Conservation (phyloP, 2,888 invertebrate genomes). For the Argyresthia albistria region DNA sequence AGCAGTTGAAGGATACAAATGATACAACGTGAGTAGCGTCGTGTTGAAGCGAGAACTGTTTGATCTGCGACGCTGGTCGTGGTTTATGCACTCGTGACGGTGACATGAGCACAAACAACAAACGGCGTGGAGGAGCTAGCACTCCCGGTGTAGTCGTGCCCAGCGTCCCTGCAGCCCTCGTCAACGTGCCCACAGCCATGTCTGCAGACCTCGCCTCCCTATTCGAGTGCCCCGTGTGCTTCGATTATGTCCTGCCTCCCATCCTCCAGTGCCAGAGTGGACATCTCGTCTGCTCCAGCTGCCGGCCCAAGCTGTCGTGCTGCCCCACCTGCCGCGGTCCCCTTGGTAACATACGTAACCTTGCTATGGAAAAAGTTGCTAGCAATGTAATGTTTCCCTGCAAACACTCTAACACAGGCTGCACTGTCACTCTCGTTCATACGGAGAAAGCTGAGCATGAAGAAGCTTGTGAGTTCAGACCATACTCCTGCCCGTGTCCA, state of each 20-base stretch:
- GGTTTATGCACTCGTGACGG: conserved; percentile 56
- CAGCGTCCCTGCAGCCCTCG: conserved; percentile 60
- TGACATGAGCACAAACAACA: conserved; percentile 70
- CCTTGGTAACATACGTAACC: conserved; percentile 95
- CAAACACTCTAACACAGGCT: conserved; percentile 97
- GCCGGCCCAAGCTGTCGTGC: conserved; percentile 95
- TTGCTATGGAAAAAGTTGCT: conserved; percentile 99
- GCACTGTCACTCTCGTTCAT: conserved; percentile 91
- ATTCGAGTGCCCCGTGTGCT: conserved; percentile 98
- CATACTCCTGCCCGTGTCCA: conserved; percentile 99
- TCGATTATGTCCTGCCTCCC: conserved; percentile 99
- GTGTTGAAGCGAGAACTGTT: conserved; percentile 22
- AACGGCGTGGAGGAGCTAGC: conserved; percentile 65
- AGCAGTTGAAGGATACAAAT: conserved; percentile 60
- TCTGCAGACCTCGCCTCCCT: conserved; percentile 91
- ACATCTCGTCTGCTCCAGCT: conserved; percentile 97
- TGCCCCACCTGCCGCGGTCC: conserved; percentile 99
- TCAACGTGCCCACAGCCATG: conserved; percentile 76
- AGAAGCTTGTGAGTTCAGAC: conserved; percentile 97
- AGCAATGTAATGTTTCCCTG: conserved; percentile 99
- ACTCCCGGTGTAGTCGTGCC: conserved; percentile 68
- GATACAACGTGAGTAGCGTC: conserved; percentile 22
- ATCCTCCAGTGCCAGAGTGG: conserved; percentile 99
- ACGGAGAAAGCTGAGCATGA: conserved; percentile 99
- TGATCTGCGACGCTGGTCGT: conserved; percentile 35